phyloP scores from a whole-genome alignment of 2,797 vertebrate species.

The Hippopotamyrus pictus region DNA sequence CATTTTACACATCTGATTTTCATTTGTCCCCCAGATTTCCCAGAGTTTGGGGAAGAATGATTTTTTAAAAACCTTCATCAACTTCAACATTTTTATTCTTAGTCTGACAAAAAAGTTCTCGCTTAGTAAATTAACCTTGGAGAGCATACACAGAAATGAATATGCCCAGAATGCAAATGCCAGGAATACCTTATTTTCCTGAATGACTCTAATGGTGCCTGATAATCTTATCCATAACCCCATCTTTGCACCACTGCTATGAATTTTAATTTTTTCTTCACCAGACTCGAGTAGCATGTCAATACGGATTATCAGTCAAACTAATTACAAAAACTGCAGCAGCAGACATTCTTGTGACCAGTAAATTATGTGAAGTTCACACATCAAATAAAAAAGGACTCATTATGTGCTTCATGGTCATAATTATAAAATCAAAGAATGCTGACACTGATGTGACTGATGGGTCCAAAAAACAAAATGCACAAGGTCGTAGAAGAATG shows the following conservation, averaged over 20 bases:
- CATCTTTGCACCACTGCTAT: slow-evolving; percentile 14
- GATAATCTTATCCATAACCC: slow-evolving; percentile 21
- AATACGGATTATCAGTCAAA: slow-evolving; percentile 16
- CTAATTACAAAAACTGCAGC: slow-evolving; percentile 14
- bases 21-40: slow-evolving; percentile 42
- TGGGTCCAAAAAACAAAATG: neutral
- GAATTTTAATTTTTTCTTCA: slow-evolving; percentile 21
- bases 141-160: slow-evolving; percentile 51
- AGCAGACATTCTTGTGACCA: neutral
- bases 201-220: slow-evolving; percentile 26
- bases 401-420: neutral
- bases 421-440: slow-evolving; percentile 12
- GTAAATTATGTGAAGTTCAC: neutral
- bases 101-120: slow-evolving; percentile 20
- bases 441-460: neutral
- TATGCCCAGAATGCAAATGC: slow-evolving; percentile 37
- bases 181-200: slow-evolving; percentile 41
- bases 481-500: neutral
- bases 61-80: slow-evolving; percentile 34
- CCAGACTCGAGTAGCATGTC: slow-evolving; percentile 9
- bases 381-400: neutral
- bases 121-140: slow-evolving; percentile 59
- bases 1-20: slow-evolving; percentile 45
- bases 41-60: slow-evolving; percentile 52
- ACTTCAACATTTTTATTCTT: slow-evolving; percentile 24